Evolutionary conservation across 2,888 invertebrate species (phyloP), one percentile per base, ranked within the genome.

Genomic region (Diogma glabrata): DNA sequence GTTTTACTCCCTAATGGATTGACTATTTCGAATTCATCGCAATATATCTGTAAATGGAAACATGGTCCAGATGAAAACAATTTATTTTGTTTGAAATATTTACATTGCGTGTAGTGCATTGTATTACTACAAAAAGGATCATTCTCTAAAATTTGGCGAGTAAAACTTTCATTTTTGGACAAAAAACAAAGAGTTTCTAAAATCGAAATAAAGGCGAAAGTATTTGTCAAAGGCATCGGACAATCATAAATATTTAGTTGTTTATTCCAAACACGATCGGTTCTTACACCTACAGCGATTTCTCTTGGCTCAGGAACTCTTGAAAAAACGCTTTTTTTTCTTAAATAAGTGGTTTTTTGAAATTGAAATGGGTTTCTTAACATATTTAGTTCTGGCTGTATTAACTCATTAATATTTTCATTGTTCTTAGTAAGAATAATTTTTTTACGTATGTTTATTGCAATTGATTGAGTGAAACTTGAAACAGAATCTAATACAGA

Each of bases 1-100:
- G 57, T 52, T 54, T 57, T 57, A 17, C 49, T 52, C 4, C 57
- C 58, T 36, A 58, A 47, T 16, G 57, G 59, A 20, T 58, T 57
- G 26, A 47, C 47, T 3, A 52, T 53, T 54, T 58, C 57, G 47
- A 58, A 56, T 17, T 57, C 57, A 53, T 57, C 57, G 28, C 47
- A 56, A 50, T 55, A 57, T 16, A 56, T 12, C 10, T 56, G 53
- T 24, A 57, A 17, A 46, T 55, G 52, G 17, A 56, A 30, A 20
- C 26, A 9, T 20, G 24, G 45, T 4, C 20, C 36, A n/a, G 16
- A 28, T 19, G 40, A 36, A 46, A 52, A 50, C 14, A 47, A 22
- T 17, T 16, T 14, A 23, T 49, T 30, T 26, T 50, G 30, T 24
- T 49, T 38, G 38, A 36, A 38, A 12, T 40, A 40, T 4, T 6